Percentiles rank a stretch among this genome's conserved stretches.
Conservation (phyloP, 2,113 vertebrate genomes). For the Nipponia nippon region DNA sequence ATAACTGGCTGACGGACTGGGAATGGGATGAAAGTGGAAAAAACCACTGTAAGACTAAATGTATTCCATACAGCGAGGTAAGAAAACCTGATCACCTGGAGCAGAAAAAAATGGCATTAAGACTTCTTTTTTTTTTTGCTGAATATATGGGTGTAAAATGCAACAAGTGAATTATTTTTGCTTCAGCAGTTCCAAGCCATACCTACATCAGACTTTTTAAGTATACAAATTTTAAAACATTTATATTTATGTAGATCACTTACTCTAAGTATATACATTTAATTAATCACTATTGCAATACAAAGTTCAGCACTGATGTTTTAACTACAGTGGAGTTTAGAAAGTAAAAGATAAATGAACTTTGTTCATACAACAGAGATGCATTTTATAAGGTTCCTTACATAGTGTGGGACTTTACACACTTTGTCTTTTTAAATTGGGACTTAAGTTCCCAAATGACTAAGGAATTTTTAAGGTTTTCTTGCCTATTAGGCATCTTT, state of each 20-base stretch:
- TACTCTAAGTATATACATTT: neutral
- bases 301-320: neutral
- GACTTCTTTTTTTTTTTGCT: neutral
- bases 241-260: neutral
- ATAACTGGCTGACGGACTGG: conserved; percentile 71
- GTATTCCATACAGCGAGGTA: conserved; percentile 67
- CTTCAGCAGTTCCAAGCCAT: neutral
- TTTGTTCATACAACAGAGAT: neutral
- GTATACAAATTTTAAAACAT: neutral
- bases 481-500: neutral
- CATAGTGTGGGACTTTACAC: neutral
- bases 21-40: conserved; percentile 46
- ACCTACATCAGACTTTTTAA: neutral
- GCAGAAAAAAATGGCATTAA: neutral
- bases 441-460: neutral
- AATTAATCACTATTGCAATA: neutral
- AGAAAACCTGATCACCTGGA: neutral
- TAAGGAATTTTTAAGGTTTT: neutral
- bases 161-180: neutral
- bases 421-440: neutral
- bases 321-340: neutral
- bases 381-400: neutral
- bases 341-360: neutral
- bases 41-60: conserved; percentile 67
- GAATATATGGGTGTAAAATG: neutral